Evolutionary conservation across 2,888 invertebrate genomes (phyloP), one percentile per base, ranked within the genome.

Genomic region (Julus scanicus): DNA sequence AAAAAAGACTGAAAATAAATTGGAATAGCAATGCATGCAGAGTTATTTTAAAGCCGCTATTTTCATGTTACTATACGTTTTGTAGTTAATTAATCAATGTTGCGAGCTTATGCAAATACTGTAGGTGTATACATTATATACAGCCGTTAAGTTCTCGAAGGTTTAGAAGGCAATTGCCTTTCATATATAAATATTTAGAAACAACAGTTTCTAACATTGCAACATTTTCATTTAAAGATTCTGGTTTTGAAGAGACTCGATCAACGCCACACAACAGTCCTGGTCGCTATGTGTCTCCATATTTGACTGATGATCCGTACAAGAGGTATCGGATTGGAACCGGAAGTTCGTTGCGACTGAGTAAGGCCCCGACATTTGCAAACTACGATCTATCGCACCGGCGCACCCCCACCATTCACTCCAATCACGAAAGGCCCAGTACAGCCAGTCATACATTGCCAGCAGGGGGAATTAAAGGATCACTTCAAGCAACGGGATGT

Each of bases 181-280:
- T 44, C 44, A 44, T 53, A 4, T 53, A 13, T 17, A 17, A 13
- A 20, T 44, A 48, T 44, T 49, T 48, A 13, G 15, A 37, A 86
- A 6, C 48, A 15, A 3, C 57, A 63, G 37, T 37, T 20, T 20
- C 39, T 63, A 87, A 71, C 40, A 29, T 44, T 8, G 8, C 8
- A 44, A 44, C 5, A 44, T 44, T 44, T 44, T 44, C 44, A 44
- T 37, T 80, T 11, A 80, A 29, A 71, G 88, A 88, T 88, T 88
- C 88, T 48, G 88, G 88, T 13, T 88, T 80, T 80, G 88, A 88
- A 88, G 88, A 88, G 57, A 53, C 86, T 40, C 84, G 86, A 80
- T 37, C 86, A 0, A 88, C 80, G 17, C 88, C 88, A 29, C 83
- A 86, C 9, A 71, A 63, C 57, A 86, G 86, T 37, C 88, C 80